Evolutionary conservation across 2,113 vertebrate species (phyloP).

Genomic region (Prionailurus bengalensis): DNA sequence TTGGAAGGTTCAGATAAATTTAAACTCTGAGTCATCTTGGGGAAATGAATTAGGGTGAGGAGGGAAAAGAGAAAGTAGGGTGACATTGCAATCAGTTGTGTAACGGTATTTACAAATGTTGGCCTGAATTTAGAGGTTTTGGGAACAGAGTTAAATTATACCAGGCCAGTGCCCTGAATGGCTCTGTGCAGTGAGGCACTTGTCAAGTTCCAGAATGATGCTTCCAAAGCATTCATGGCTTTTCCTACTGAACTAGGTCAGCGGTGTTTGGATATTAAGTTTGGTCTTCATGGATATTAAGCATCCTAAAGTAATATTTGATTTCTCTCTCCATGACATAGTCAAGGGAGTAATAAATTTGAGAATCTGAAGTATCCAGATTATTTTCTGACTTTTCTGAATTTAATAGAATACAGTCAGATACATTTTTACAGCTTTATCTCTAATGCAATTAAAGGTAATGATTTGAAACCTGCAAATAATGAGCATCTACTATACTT

Average conservation of each 20-base stretch:
- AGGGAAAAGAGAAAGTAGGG: constrained; percentile 8
- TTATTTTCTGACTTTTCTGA: background rate
- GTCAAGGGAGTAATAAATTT: constrained; percentile 32
- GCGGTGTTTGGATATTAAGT: background rate
- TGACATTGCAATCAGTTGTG: background rate
- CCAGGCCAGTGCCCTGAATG: background rate
- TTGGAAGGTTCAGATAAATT: constrained; percentile 57
- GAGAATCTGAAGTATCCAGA: constrained; percentile 20
- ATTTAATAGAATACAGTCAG: background rate
- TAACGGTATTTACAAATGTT: constrained; percentile 61
- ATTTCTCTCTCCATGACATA: constrained; percentile 10
- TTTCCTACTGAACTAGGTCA: constrained; percentile 53
- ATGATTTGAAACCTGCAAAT: constrained; percentile 29
- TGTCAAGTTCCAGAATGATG: constrained; percentile 44
- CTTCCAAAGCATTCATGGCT: constrained; percentile 8
- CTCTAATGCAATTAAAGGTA: background rate
- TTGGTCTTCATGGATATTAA: constrained; percentile 5
- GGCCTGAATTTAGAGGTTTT: constrained; percentile 61
- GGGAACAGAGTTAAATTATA: constrained; percentile 40
- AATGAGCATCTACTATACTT: background rate
- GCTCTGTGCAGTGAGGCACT: constrained; percentile 1
- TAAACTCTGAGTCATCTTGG: background rate
- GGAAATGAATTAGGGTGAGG: background rate
- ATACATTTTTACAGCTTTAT: constrained; percentile 40
- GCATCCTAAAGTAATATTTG: constrained; percentile 8